phyloP scores from a whole-genome alignment of 2,113 vertebrate species.

The Tetrao urogallus region DNA sequence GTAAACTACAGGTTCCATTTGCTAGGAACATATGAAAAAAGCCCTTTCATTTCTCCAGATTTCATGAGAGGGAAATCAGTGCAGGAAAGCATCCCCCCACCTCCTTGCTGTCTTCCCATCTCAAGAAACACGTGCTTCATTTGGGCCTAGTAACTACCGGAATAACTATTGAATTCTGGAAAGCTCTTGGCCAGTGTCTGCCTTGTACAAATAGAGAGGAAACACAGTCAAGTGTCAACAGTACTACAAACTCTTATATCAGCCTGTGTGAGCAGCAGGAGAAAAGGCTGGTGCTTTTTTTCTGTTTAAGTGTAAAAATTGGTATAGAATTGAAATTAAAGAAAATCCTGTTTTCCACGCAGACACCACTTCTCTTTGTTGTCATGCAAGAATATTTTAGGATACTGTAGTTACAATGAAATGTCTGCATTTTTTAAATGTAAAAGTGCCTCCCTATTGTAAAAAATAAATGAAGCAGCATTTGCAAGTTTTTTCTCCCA shows the following conservation, averaged over 20 bases:
- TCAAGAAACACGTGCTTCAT: background rate
- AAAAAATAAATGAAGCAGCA: slow-evolving; percentile 46
- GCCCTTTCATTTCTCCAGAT: background rate
- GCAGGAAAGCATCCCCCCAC: background rate
- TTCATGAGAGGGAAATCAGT: background rate
- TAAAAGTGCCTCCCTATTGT: slow-evolving; percentile 56
- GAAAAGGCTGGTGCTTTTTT: background rate
- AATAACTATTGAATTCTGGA: background rate
- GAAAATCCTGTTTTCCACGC: background rate
- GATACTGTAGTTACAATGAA: background rate
- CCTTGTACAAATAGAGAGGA: background rate
- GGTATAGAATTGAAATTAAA: background rate
- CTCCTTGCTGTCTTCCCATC: background rate
- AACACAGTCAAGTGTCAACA: background rate
- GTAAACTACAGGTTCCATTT: background rate
- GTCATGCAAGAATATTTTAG: slow-evolving; percentile 18
- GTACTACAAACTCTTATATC: background rate
- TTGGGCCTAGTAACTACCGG: background rate
- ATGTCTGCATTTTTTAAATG: slow-evolving; percentile 21
- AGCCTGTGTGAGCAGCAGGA: background rate
- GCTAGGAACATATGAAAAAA: background rate
- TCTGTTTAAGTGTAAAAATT: slow-evolving; percentile 23
- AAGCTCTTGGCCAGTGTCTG: background rate
- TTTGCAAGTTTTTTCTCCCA: slow-evolving; percentile 50
- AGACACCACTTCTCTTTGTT: slow-evolving; percentile 5